Percentiles rank a stretch among this genome's conserved stretches.
phyloP scores from a whole-genome alignment of 2,797 vertebrate genomes.

The Macroramphosus scolopax region DNA sequence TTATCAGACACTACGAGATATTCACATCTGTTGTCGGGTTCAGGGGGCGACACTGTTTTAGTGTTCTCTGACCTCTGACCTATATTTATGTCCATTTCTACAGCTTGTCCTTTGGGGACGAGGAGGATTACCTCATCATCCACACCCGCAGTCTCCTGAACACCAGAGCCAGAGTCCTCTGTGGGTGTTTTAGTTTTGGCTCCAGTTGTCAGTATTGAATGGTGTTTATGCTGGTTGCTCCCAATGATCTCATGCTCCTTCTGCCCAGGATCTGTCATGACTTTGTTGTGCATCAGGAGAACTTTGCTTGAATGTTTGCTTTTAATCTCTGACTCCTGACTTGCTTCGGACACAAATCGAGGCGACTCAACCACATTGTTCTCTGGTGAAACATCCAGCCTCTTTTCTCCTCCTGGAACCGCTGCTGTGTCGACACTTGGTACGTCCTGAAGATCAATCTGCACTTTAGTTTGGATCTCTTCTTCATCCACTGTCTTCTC shows the following conservation, averaged over 20 bases:
- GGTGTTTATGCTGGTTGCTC: conserved; percentile 12
- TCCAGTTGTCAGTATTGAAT: conserved; percentile 12
- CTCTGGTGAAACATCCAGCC: not conserved
- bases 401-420: conserved; percentile 3
- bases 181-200: conserved; percentile 9
- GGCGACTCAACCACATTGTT: conserved; percentile 2
- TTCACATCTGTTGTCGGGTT: conserved; percentile 28
- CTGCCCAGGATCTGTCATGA: conserved; percentile 6
- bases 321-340: conserved; percentile 23
- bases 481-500: conserved; percentile 41
- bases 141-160: conserved; percentile 30
- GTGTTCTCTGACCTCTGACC: conserved; percentile 22
- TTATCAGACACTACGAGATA: conserved; percentile 5
- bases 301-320: conserved; percentile 13
- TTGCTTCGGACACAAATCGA: conserved; percentile 1
- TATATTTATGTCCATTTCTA: conserved; percentile 63
- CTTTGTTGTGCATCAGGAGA: conserved; percentile 6
- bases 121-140: conserved; percentile 58
- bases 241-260: conserved; percentile 16
- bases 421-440: not conserved
- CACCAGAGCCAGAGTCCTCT: conserved; percentile 12
- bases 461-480: conserved; percentile 50
- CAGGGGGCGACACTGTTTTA: conserved; percentile 9
- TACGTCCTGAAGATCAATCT: conserved; percentile 54
- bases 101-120: conserved; percentile 66